Base-by-base conservation (phyloP, 2,888 invertebrate species). In the Serripes groenlandicus region DNA sequence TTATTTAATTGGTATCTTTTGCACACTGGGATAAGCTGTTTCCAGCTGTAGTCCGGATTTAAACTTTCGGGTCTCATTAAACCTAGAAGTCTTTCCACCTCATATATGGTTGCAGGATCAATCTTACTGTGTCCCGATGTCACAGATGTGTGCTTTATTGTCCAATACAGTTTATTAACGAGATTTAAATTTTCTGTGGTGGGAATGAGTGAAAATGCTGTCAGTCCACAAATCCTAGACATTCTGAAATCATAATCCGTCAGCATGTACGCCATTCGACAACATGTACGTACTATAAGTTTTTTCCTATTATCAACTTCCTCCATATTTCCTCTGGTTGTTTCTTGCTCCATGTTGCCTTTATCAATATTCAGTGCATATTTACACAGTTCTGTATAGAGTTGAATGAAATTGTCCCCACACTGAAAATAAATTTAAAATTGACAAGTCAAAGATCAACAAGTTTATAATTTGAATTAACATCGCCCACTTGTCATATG, bases 331-430 rank as follows among this genome's bases (percentile, higher is more conserved):
- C 87, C 88, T 28, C 86, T 84, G 32, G 85, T 84, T 72, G 88
- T 84, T 71, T 87, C 89, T 72, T 89, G 84, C 71, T 92, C 92
- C 88, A 90, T 86, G 35, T 88, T 89, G 3, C 92, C 91, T 74
- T 92, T 93, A 83, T 93, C 92, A 23, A 92, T 88, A 80, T 93
- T 93, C 54, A 93, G 87, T 7, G 92, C 92, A 82, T 91, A 93
- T 58, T 92, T 90, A 83, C 91, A 92, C 73, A 93, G 84, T 73
- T 92, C 92, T 58, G 91, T 90, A 76, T 91, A 92, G 32, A 93
- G 86, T 80, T 93, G 92, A n/a, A 92, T 86, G 62, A 91, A 90
- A 62, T 82, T 89, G 56, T 91, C 90, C 3, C 92, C 92, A 88
- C 92, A 92, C 92, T 93, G 91, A 70, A 91, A 89, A 49, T 49